Base-by-base conservation (phyloP, 1,140 invertebrate genomes). In the Musca vetustissima region DNA sequence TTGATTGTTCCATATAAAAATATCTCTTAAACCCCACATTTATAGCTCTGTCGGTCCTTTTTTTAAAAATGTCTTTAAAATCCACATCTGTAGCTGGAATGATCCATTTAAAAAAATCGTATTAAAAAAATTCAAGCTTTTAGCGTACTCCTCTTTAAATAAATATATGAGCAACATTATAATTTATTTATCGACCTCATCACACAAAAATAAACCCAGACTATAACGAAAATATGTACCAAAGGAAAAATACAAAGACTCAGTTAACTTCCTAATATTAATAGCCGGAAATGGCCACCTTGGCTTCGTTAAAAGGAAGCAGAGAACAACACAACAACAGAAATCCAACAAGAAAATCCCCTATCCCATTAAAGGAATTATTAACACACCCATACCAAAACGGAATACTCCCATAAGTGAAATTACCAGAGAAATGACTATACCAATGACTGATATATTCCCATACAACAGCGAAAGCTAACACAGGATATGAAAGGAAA, bases 291-390 rank as follows among this genome's bases (percentile, higher is more conserved):
- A 43, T 61, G 17, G 17, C 57, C 32, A 61, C 57, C 57, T 61
- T 61, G 36, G 28, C 57, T 61, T n/a, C 28, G n/a, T 36, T 61
- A 36, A 61, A 61, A 36, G 9, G n/a, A 61, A 61, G n/a, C n/a
- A n/a, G n/a, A n/a, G n/a, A n/a, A 61, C 8, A 43, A 28, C n/a
- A 57, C 1, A 24, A 57, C 19, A 55, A 15, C 13, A 1, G 24
- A n/a, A 55, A 55, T n/a, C n/a, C n/a, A 49, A 52, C 4, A 17
- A 52, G 49, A 52, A 49, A 19, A 49, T n/a, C 22, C 48, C 15
- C 15, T 14, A 19, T 52, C 17, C 57, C 17, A 61, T 61, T 61
- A 43, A 36, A 61, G n/a, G n/a, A 61, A 43, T 61, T 61, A 43
- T 61, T n/a, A 19, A 61, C 57, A 61, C 57, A 9, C 14, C 3